A percentile compares a stretch with the other conserved stretches of the same genome.
phyloP scores from a whole-genome alignment of 1,140 invertebrate species.

The Euglossa dilemma region DNA sequence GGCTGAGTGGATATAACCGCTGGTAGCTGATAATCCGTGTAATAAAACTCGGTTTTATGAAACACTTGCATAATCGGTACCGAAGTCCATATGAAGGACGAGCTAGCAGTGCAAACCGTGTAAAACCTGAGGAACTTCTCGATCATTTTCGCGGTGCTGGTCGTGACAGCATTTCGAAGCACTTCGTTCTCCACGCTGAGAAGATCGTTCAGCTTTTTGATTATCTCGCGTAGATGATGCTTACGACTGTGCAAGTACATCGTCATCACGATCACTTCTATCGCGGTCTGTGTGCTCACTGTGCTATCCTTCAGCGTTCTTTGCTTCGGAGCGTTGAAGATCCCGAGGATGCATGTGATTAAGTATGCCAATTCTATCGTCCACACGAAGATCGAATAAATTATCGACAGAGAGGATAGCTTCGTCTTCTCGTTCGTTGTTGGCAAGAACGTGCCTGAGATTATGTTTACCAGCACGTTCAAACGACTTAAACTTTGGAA shows the following conservation, averaged over 20 bases:
- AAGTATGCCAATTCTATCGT: constrained; percentile 20
- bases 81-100: constrained; percentile 30
- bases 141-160: constrained; percentile 2
- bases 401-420: neutral
- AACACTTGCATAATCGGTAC: constrained; percentile 7
- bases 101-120: neutral
- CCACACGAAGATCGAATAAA: constrained; percentile 21
- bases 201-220: constrained; percentile 28
- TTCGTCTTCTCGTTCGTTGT: neutral
- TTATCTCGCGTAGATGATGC: constrained; percentile 19
- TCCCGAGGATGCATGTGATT: neutral
- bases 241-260: constrained; percentile 37
- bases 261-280: constrained; percentile 29
- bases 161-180: neutral
- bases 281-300: constrained; percentile 1
- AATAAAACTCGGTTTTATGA: constrained; percentile 38
- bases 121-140: constrained; percentile 41
- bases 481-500: constrained; percentile 58
- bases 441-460: constrained; percentile 60
- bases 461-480: constrained; percentile 38
- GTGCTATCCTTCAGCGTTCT: constrained; percentile 46
- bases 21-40: constrained; percentile 52
- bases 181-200: neutral
- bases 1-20: constrained; percentile 46
- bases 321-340: constrained; percentile 17